A percentile compares a stretch with the other conserved stretches of the same genome.
Evolutionary conservation across 2,113 vertebrate species (phyloP).

Genomic region (Paramormyrops kingsleyae): DNA sequence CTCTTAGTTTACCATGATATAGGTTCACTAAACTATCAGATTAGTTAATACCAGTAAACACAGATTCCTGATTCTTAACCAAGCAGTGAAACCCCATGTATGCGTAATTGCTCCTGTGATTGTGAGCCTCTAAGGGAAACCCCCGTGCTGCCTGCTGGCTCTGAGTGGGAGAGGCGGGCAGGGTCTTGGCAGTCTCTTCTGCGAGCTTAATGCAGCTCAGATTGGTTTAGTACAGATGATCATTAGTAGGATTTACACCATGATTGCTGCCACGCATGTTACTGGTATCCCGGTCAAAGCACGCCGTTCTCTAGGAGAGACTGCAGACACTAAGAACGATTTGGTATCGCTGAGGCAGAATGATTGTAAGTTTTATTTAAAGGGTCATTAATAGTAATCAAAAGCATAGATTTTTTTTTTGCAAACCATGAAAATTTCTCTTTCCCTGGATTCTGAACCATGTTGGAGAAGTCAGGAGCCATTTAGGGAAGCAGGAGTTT

Average conservation of each 20-base stretch:
- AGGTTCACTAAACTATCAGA: too few relatives aligned
- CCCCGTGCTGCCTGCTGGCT: neutral
- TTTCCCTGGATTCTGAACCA: neutral
- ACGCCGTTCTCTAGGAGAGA: neutral
- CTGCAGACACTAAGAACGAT: neutral
- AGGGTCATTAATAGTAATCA: neutral
- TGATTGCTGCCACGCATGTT: neutral
- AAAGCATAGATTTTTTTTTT: neutral
- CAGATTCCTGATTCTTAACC: neutral
- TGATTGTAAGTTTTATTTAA: neutral
- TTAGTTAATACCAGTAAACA: neutral
- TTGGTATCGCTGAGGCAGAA: neutral
- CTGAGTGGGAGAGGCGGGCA: neutral
- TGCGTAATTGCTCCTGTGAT: neutral
- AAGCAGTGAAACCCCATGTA: neutral
- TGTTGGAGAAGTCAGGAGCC: neutral
- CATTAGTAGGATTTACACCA: neutral
- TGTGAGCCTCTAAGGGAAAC: neutral
- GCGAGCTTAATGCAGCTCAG: slow-evolving; percentile 41
- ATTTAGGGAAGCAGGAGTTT: neutral
- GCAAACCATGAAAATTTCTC: neutral
- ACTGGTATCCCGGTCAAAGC: neutral
- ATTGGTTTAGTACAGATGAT: slow-evolving; percentile 42
- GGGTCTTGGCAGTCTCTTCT: slow-evolving; percentile 38
- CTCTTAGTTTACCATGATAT: neutral